phyloP scores from a whole-genome alignment of 1,140 invertebrate genomes.

The Aporrectodea caliginosa region DNA sequence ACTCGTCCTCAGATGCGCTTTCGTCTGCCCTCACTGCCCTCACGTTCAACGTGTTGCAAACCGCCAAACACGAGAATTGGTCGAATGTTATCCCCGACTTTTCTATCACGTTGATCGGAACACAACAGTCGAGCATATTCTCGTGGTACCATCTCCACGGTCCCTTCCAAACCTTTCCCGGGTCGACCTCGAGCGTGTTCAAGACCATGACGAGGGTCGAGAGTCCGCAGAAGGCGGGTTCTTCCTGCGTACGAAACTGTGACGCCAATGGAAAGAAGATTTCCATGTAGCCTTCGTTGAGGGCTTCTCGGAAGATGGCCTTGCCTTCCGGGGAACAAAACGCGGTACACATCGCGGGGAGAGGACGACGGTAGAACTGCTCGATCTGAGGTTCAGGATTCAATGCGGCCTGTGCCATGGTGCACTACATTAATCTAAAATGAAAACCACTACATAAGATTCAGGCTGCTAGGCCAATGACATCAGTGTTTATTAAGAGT shows the following conservation, averaged over 20 bases:
- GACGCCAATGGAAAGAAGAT: constrained; percentile 52
- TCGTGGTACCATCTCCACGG: constrained; percentile 56
- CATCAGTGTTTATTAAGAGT: too few species aligned
- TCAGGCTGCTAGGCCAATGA: too few species aligned
- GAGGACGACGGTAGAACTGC: constrained; percentile 48
- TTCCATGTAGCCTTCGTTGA: constrained; percentile 44
- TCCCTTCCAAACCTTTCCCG: constrained; percentile 52
- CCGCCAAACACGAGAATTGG: constrained; percentile 48
- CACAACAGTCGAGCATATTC: constrained; percentile 54
- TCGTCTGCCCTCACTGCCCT: constrained; percentile 23
- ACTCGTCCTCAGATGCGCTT: constrained; percentile 29
- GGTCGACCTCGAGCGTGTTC: constrained; percentile 54
- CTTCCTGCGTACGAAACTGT: constrained; percentile 55
- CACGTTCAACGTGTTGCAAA: constrained; percentile 42
- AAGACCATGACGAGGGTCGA: constrained; percentile 51
- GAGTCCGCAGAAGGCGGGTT: constrained; percentile 54
- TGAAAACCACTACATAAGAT: too few species aligned
- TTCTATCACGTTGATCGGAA: constrained; percentile 40
- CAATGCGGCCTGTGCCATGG: constrained; percentile 18
- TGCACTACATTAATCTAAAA: too few species aligned
- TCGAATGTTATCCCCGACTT: constrained; percentile 46
- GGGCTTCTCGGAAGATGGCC: constrained; percentile 46
- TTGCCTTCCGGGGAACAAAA: constrained; percentile 51
- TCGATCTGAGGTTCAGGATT: background rate
- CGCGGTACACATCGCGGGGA: constrained; percentile 48